These are phyloP conservation scores for Dichetophora obliterata DNA, from an alignment of 2,888 invertebrate species.

Conservation along the genomic window DNA sequence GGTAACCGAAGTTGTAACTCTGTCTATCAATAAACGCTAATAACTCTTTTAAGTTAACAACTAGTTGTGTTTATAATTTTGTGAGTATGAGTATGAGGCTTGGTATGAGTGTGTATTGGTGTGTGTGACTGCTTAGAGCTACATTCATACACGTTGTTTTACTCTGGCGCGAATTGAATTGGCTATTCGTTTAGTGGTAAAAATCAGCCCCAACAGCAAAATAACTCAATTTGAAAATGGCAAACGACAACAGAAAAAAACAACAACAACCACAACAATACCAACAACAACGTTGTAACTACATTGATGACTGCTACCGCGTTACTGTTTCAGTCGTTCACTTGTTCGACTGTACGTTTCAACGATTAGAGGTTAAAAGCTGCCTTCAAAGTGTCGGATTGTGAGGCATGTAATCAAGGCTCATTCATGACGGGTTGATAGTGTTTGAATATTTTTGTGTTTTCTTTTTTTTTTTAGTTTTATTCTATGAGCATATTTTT, in stretches of 20 bases:
- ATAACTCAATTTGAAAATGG: constrained; percentile 68
- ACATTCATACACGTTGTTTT: not conserved
- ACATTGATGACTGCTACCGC: constrained; percentile 7
- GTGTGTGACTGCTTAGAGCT: not conserved
- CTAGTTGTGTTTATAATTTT: no score
- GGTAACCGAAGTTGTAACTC: no score
- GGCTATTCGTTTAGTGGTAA: constrained; percentile 29
- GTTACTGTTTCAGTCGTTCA: not conserved
- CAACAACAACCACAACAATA: not conserved
- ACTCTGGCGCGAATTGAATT: constrained; percentile 9
- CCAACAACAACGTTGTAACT: constrained; percentile 2
- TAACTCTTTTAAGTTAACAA: no score
- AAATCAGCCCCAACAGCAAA: constrained; percentile 63
- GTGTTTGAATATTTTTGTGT: not conserved
- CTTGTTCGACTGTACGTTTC: not conserved
- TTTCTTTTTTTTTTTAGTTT: not conserved
- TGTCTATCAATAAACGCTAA: no score
- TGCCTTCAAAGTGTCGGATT: constrained; percentile 17
- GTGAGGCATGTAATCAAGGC: constrained; percentile 10
- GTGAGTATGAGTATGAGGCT: not conserved
- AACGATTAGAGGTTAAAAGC: not conserved
- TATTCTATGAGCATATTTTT: not conserved
- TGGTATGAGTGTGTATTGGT: not conserved
- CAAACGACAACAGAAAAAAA: constrained; percentile 52
- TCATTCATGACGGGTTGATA: not conserved